These are phyloP conservation scores for Tachina grossa DNA, from an alignment of 2,888 invertebrate species.

Conservation along the genomic window DNA sequence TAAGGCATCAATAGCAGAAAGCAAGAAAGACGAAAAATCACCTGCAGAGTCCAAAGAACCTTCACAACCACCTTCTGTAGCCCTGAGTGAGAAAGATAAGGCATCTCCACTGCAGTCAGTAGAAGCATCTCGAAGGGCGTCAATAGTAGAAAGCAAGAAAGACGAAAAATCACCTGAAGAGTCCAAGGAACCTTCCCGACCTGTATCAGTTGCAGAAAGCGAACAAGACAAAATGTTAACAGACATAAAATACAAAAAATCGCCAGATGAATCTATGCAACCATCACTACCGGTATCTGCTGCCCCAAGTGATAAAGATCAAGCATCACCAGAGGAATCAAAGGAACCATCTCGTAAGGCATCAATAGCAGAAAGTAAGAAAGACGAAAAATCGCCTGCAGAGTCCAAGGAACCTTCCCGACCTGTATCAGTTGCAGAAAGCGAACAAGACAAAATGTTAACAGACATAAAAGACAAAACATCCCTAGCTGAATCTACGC, in stretches of 20 bases:
- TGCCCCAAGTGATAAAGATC: no score
- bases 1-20: slow-evolving; percentile 67
- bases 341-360: no score
- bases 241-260: not conserved
- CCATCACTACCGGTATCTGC: no score
- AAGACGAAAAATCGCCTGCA: no score
- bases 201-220: slow-evolving; percentile 25
- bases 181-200: not conserved
- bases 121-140: slow-evolving; percentile 36
- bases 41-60: slow-evolving; percentile 23
- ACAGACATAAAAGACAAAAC: slow-evolving; percentile 57
- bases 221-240: not conserved
- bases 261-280: slow-evolving; percentile 22
- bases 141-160: slow-evolving; percentile 69
- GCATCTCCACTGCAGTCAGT: slow-evolving; percentile 49
- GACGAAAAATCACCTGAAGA: slow-evolving; percentile 67
- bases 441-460: slow-evolving; percentile 55
- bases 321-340: no score
- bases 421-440: no score
- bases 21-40: slow-evolving; percentile 69
- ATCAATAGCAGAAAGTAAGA: no score
- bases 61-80: slow-evolving; percentile 58
- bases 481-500: slow-evolving; percentile 59
- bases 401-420: no score
- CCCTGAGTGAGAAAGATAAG: slow-evolving; percentile 50